These are phyloP conservation scores for Australoheros scitulus DNA, from an alignment of 2,113 vertebrate species.

Conservation along the genomic window DNA sequence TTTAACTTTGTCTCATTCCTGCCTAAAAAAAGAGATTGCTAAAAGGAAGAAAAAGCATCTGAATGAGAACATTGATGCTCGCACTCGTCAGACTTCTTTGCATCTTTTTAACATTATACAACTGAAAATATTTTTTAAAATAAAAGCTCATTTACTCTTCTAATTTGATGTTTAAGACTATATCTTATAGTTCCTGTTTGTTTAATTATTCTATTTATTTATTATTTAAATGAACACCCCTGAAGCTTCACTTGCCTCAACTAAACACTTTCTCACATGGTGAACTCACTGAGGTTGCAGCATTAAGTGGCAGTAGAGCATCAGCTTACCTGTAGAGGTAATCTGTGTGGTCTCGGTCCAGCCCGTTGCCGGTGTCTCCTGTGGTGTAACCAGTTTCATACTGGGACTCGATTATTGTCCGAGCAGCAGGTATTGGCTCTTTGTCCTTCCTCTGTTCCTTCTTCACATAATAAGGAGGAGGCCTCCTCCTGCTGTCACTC, in stretches of 20 bases:
- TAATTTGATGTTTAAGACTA: neutral
- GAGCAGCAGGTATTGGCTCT: constrained; percentile 19
- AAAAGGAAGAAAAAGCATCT: neutral
- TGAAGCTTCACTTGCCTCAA: neutral
- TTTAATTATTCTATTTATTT: neutral
- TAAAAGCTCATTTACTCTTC: neutral
- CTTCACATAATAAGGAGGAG: constrained; percentile 24
- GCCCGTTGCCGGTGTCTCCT: constrained; percentile 81
- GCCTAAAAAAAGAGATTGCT: neutral
- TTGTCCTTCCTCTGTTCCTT: constrained; percentile 25
- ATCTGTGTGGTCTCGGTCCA: constrained; percentile 62
- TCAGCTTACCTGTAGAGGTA: constrained; percentile 77
- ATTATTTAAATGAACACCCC: neutral
- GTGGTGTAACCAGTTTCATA: constrained; percentile 85
- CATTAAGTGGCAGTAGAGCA: neutral
- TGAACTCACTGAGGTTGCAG: neutral
- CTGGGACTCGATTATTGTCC: constrained; percentile 73
- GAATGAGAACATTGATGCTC: neutral
- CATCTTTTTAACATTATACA: neutral
- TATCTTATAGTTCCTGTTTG: neutral
- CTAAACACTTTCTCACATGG: neutral
- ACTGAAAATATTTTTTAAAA: neutral
- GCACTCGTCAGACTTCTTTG: neutral
- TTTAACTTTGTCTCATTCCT: neutral
- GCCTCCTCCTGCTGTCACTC: constrained; percentile 44